Conservation (phyloP, 1,140 invertebrate genomes). For the Hermetia illucens region DNA sequence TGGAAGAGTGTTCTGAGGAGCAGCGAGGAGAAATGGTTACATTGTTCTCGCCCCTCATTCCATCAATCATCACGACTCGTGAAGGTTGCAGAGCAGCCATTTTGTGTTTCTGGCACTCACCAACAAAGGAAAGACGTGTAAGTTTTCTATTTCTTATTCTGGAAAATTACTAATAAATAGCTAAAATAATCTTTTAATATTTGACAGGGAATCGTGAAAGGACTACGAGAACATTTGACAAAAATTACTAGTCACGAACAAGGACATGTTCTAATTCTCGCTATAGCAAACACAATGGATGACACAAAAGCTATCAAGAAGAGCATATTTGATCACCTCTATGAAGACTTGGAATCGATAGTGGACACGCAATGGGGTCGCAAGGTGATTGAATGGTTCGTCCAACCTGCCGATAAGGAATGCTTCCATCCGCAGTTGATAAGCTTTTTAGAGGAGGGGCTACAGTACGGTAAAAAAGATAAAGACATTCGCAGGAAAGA, state of each 20-base stretch:
- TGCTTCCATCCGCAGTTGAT: constrained; percentile 63
- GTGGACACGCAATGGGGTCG: constrained; percentile 56
- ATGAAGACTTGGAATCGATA: constrained; percentile 55
- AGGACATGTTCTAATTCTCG: constrained; percentile 67
- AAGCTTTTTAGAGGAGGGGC: constrained; percentile 53
- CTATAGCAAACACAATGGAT: constrained; percentile 81
- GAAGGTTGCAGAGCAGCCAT: constrained; percentile 66
- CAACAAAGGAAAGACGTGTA: constrained; percentile 26
- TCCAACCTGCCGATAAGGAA: constrained; percentile 57
- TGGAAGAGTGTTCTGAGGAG: constrained; percentile 51
- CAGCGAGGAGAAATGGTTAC: constrained; percentile 59
- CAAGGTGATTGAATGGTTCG: constrained; percentile 65
- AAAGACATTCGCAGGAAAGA: constrained; percentile 53
- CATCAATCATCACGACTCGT: constrained; percentile 69
- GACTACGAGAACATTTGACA: constrained; percentile 69
- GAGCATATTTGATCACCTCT: constrained; percentile 58
- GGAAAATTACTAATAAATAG: constrained; percentile 2
- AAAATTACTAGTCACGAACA: constrained; percentile 73
- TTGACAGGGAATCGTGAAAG: constrained; percentile 59
- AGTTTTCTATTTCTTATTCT: constrained; percentile 5
- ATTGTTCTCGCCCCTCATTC: constrained; percentile 49
- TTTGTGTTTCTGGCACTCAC: constrained; percentile 60
- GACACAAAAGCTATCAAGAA: constrained; percentile 85
- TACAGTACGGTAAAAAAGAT: constrained; percentile 69
- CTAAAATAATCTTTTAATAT: constrained; percentile 9